These are phyloP conservation scores for Chiloscyllium plagiosum DNA, from an alignment of 2,113 vertebrate species.

Conservation along the genomic window DNA sequence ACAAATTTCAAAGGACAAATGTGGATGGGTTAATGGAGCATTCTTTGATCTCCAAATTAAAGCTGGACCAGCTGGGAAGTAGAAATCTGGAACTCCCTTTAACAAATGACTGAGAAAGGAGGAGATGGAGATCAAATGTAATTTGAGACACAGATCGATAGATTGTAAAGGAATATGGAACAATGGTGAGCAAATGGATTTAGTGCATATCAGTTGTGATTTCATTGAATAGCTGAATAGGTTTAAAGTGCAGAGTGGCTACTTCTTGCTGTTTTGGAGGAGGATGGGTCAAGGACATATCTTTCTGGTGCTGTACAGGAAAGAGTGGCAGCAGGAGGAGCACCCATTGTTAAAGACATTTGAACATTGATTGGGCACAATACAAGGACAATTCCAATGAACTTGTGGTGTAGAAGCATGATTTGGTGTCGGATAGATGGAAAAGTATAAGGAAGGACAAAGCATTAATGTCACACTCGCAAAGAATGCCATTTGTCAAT, in stretches of 20 bases:
- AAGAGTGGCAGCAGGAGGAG: background rate
- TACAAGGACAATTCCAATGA: background rate
- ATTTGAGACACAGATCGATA: background rate
- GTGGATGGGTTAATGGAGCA: background rate
- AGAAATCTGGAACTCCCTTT: background rate
- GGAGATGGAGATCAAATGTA: background rate
- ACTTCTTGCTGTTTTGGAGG: background rate
- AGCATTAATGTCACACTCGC: background rate
- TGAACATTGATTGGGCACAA: background rate
- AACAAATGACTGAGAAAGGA: background rate
- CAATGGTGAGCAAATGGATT: background rate
- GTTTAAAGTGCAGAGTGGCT: background rate
- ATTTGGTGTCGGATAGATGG: background rate
- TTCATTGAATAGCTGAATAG: background rate
- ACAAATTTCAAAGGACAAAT: background rate
- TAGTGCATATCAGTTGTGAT: background rate
- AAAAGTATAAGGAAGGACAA: background rate
- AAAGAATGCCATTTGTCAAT: background rate
- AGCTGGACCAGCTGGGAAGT: background rate
- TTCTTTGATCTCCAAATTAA: background rate
- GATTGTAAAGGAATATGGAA: background rate
- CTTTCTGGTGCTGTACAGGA: background rate
- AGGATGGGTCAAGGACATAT: background rate
- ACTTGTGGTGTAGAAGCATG: background rate
- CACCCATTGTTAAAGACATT: background rate